These are phyloP conservation scores for Scarus forsteni DNA, from an alignment of 2,797 vertebrate species.

Conservation along the genomic window DNA sequence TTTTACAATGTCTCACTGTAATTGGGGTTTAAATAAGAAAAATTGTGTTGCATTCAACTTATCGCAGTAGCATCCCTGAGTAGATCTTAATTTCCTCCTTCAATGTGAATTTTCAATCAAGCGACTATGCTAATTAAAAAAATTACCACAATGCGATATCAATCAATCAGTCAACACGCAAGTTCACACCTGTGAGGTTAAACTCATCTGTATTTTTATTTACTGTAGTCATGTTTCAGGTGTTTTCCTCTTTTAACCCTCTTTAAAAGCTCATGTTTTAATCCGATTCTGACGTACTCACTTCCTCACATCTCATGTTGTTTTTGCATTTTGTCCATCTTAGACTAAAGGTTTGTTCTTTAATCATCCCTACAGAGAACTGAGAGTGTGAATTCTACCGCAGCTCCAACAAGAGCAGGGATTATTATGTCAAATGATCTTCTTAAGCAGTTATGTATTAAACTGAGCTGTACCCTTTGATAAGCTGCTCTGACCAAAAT, in stretches of 20 bases:
- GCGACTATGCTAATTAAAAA: too few species aligned
- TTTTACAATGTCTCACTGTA: too few species aligned
- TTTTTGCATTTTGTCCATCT: constrained; percentile 11
- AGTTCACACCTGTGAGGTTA: too few species aligned
- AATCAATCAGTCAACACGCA: not conserved
- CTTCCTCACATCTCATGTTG: not conserved
- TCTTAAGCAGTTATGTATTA: constrained; percentile 19
- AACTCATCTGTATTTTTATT: not conserved
- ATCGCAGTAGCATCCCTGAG: too few species aligned
- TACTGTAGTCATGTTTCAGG: not conserved
- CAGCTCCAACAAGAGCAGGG: constrained; percentile 6
- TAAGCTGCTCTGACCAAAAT: constrained; percentile 1
- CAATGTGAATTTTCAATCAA: not conserved
- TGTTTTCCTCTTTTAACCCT: not conserved
- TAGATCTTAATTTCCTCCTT: too few species aligned
- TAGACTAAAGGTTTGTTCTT: constrained; percentile 21
- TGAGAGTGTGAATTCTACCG: constrained; percentile 1
- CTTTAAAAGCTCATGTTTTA: constrained; percentile 1
- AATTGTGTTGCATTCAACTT: too few species aligned
- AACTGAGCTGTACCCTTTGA: constrained; percentile 18
- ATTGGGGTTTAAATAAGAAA: too few species aligned
- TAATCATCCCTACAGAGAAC: constrained; percentile 13
- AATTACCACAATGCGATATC: not conserved
- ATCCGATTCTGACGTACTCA: not conserved
- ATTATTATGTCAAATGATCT: constrained; percentile 39